Evolutionary conservation across 2,888 invertebrate genomes (phyloP).

Genomic region (Thera obeliscata): DNA sequence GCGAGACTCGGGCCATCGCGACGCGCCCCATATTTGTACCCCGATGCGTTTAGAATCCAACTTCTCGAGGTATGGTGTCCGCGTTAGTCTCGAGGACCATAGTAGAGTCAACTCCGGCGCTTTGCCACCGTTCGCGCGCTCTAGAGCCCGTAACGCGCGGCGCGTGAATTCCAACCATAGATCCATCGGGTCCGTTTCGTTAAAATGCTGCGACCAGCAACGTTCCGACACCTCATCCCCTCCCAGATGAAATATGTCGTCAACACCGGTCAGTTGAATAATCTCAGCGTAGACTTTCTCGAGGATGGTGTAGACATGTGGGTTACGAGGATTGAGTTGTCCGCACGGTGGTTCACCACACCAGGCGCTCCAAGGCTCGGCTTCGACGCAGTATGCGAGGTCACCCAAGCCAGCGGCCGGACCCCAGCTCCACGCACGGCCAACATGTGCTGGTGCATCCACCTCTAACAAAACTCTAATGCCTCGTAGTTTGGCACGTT

Average conservation of each 20-base stretch:
- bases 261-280: slow-evolving; percentile 88
- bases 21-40: slow-evolving; percentile 92
- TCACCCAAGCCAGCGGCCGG: slow-evolving; percentile 90
- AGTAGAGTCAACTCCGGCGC: slow-evolving; percentile 85
- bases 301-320: slow-evolving; percentile 89
- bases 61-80: slow-evolving; percentile 87
- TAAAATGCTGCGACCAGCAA: slow-evolving; percentile 90
- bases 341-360: slow-evolving; percentile 95
- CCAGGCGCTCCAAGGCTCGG: slow-evolving; percentile 91
- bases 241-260: slow-evolving; percentile 93
- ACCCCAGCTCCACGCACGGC: slow-evolving; percentile 94
- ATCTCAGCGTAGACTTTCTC: slow-evolving; percentile 91
- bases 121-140: slow-evolving; percentile 85
- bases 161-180: slow-evolving; percentile 92
- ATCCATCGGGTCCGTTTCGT: slow-evolving; percentile 90
- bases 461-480: slow-evolving; percentile 94
- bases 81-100: slow-evolving; percentile 92
- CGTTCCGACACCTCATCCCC: slow-evolving; percentile 92
- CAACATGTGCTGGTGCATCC: slow-evolving; percentile 95
- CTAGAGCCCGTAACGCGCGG: slow-evolving; percentile 85
- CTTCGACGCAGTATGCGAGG: slow-evolving; percentile 91
- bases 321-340: slow-evolving; percentile 92
- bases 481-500: slow-evolving; percentile 91
- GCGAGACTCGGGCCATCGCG: slow-evolving; percentile 91
- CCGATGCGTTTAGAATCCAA: slow-evolving; percentile 85